Evolutionary conservation across 2,888 invertebrate genomes (phyloP).

Genomic region (Anticlea derivata): DNA sequence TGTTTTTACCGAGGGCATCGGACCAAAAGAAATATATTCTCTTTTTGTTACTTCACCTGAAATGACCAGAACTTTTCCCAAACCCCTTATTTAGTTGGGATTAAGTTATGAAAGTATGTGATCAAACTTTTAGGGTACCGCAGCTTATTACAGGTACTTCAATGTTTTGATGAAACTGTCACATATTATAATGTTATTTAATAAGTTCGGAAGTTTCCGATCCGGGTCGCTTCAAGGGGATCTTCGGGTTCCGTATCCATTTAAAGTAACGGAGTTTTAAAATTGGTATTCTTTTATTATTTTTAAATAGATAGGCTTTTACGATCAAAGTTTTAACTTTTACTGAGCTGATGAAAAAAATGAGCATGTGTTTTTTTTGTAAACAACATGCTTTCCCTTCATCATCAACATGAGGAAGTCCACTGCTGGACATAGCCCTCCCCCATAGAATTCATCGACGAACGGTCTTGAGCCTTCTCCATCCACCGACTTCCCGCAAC

Average conservation of each 20-base stretch:
- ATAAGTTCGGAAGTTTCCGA: conserved; percentile 49
- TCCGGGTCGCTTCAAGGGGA: conserved; percentile 24
- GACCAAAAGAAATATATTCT: conserved; percentile 54
- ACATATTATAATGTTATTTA: conserved; percentile 49
- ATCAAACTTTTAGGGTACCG: conserved; percentile 40
- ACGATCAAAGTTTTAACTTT: background rate
- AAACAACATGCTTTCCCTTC: too few relatives aligned
- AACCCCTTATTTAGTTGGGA: conserved; percentile 51
- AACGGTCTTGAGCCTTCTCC: too few relatives aligned
- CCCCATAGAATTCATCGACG: too few relatives aligned
- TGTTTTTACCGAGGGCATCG: conserved; percentile 58
- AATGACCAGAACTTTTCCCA: conserved; percentile 51
- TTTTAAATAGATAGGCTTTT: conserved; percentile 10
- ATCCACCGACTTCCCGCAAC: too few relatives aligned
- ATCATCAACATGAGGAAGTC: too few relatives aligned
- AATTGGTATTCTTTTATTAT: conserved; percentile 26
- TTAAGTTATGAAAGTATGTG: conserved; percentile 49
- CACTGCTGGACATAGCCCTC: too few relatives aligned
- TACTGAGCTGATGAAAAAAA: too few relatives aligned
- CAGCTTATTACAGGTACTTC: conserved; percentile 44
- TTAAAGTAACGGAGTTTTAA: conserved; percentile 27
- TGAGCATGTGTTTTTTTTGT: too few relatives aligned
- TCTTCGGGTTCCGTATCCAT: conserved; percentile 25
- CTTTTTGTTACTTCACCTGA: conserved; percentile 48
- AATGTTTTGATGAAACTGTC: conserved; percentile 44